These are phyloP conservation scores for Cephonodes hylas DNA, from an alignment of 2,888 invertebrate species.

Conservation along the genomic window DNA sequence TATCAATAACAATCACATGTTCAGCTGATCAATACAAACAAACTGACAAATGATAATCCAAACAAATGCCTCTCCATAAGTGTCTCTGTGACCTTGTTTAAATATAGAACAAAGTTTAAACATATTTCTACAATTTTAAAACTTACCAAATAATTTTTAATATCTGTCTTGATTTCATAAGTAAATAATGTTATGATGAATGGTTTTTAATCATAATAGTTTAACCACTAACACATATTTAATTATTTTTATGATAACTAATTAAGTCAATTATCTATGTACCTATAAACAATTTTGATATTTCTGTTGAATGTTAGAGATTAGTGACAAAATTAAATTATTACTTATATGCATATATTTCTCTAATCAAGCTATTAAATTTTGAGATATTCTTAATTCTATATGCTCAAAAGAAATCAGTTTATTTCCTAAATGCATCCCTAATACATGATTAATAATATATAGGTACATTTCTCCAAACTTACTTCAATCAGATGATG, in stretches of 20 bases:
- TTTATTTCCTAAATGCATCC: no score
- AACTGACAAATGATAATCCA: not conserved
- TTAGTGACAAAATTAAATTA: no score
- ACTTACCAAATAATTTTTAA: not conserved
- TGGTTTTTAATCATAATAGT: not conserved
- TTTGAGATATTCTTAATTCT: no score
- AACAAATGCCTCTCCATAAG: not conserved
- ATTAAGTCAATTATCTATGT: no score
- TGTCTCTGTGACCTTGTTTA: not conserved
- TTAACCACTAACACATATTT: not conserved
- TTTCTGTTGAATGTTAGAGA: no score
- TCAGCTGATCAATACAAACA: slow-evolving; percentile 5
- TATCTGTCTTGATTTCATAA: not conserved
- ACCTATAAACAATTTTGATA: no score
- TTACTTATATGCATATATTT: no score
- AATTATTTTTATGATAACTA: not conserved
- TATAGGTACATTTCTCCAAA: no score
- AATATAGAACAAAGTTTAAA: not conserved
- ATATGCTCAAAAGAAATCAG: no score
- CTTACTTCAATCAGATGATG: no score
- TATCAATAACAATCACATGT: slow-evolving; percentile 4
- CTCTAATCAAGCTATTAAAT: no score
- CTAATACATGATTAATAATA: no score
- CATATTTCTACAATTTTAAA: not conserved
- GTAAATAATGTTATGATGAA: not conserved